A percentile compares a stretch with the other conserved stretches of the same genome.
phyloP scores from a whole-genome alignment of 2,113 vertebrate species.

The Varanus komodoensis region DNA sequence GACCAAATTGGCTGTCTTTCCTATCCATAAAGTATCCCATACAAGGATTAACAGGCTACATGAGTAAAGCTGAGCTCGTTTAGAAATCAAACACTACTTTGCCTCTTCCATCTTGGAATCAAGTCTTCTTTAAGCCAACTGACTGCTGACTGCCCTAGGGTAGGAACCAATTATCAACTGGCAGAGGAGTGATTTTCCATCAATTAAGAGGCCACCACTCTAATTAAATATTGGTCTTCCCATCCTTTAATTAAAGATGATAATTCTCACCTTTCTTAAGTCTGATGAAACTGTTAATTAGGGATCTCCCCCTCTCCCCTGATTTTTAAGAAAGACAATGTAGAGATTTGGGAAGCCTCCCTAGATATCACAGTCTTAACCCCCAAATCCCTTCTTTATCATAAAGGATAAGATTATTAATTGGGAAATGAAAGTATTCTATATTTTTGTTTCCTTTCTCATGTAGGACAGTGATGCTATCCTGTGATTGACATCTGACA shows the following conservation, averaged over 20 bases:
- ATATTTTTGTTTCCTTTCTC: neutral
- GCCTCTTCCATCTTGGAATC: neutral
- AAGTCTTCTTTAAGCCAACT: neutral
- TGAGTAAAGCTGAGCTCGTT: neutral
- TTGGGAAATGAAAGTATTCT: neutral
- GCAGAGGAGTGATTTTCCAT: constrained; percentile 35
- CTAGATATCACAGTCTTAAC: too few species aligned
- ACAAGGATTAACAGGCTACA: too few species aligned
- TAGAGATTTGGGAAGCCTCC: neutral
- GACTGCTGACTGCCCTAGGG: neutral
- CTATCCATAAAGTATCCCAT: too few species aligned
- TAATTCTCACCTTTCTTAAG: constrained; percentile 12
- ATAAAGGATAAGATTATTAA: neutral
- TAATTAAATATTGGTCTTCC: constrained; percentile 50
- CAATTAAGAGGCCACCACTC: constrained; percentile 30
- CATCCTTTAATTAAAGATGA: constrained; percentile 53
- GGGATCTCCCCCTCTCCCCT: neutral
- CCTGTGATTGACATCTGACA: neutral
- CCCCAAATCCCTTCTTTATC: neutral
- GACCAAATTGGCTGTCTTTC: too few species aligned
- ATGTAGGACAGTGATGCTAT: neutral
- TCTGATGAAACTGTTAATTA: constrained; percentile 36
- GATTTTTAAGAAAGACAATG: neutral
- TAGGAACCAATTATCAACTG: neutral
- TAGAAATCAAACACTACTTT: neutral